These are phyloP conservation scores for Mionectes olivaceus DNA, from an alignment of 2,797 vertebrate species.

Conservation along the genomic window DNA sequence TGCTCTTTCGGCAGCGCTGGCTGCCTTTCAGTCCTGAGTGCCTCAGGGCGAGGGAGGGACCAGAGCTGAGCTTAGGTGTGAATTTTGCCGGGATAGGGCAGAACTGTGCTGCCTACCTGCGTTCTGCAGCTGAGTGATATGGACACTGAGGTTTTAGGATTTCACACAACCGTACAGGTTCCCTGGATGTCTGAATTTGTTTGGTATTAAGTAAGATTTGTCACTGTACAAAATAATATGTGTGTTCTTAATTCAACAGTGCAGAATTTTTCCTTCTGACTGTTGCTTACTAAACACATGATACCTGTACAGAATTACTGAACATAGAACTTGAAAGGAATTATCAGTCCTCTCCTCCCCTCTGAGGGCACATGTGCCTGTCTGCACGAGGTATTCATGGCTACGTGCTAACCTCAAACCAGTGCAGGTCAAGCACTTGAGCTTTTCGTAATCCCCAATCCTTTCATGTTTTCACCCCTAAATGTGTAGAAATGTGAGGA, in stretches of 20 bases:
- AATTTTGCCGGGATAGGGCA: background rate
- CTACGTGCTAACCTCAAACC: background rate
- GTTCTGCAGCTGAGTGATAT: background rate
- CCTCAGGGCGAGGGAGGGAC: background rate
- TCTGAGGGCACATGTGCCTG: rapidly evolving
- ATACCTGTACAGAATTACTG: background rate
- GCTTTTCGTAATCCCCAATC: background rate
- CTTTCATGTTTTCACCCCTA: background rate
- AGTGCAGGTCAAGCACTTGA: background rate
- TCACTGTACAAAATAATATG: background rate
- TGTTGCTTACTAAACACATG: background rate
- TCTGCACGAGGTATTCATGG: background rate
- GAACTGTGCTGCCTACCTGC: background rate
- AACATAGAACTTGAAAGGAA: background rate
- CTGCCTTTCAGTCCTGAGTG: background rate
- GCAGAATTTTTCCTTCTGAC: background rate
- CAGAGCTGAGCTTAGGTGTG: background rate
- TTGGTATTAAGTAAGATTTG: background rate
- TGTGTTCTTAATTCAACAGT: background rate
- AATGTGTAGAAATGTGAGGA: background rate
- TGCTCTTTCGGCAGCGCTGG: background rate
- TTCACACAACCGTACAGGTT: background rate
- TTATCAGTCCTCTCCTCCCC: background rate
- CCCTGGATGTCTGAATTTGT: background rate
- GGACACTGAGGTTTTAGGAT: background rate